These are phyloP conservation scores for Hyles vespertilio DNA, from an alignment of 1,140 invertebrate species.

Conservation along the genomic window DNA sequence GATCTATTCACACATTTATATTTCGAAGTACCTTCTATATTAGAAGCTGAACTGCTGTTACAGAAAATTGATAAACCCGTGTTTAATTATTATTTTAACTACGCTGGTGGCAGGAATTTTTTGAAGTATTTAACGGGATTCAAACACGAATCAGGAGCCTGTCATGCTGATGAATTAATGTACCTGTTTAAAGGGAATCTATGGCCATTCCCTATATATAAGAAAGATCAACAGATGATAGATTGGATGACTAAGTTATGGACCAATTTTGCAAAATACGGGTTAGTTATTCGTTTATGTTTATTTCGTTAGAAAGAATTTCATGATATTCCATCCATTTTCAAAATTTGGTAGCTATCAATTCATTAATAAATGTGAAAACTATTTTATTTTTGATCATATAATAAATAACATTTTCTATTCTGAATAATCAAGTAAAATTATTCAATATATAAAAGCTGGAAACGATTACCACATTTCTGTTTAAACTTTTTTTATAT, in stretches of 20 bases:
- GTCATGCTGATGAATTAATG: constrained; percentile 61
- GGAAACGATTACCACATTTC: too few species aligned
- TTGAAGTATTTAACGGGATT: constrained; percentile 39
- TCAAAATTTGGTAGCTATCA: too few species aligned
- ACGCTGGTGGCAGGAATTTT: constrained; percentile 48
- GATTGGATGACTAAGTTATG: constrained; percentile 51
- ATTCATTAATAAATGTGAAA: too few species aligned
- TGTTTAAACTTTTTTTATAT: too few species aligned
- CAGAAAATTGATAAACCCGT: constrained; percentile 31
- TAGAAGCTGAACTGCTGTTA: constrained; percentile 43
- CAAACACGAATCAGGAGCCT: constrained; percentile 39
- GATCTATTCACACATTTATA: constrained; percentile 54
- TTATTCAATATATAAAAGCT: too few species aligned
- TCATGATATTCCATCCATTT: too few species aligned
- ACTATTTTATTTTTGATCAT: too few species aligned
- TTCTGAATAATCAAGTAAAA: too few species aligned
- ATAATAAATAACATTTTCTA: too few species aligned
- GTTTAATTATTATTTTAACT: constrained; percentile 60
- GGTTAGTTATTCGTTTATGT: constrained; percentile 31
- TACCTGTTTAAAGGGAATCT: constrained; percentile 54
- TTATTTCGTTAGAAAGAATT: too few species aligned
- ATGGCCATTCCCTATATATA: constrained; percentile 35
- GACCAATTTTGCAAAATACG: constrained; percentile 66
- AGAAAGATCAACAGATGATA: constrained; percentile 42
- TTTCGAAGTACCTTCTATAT: constrained; percentile 51